Evolutionary conservation across 2,113 vertebrate species (phyloP), one percentile per base, ranked within the genome.

Genomic region (Spheniscus mendiculus): DNA sequence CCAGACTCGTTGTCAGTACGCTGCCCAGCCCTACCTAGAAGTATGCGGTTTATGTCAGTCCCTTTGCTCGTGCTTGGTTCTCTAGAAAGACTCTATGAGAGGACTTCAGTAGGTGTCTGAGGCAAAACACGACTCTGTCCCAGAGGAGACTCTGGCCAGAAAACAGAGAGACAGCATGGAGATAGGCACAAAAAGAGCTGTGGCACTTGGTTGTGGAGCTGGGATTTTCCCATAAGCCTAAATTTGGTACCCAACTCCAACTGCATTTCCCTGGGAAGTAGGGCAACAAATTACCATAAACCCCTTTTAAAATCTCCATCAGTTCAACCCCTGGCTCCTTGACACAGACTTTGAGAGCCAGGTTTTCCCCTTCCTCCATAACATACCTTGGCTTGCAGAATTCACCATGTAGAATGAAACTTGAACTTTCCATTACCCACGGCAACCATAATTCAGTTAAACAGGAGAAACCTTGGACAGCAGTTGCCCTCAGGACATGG

Each of bases 401-500:
- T 79, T 89, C 77, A 71, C 47, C 30, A 26, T 7, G 20, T 65
- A 87, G 91, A 71, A 91, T 4, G 22, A 96, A 96, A 89, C 49
- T 3, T 72, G 61, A 94, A 59, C 81, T 95, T 96, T 74, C 89
- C 36, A 34, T 32, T 72, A 38, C 49, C 91, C 80, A 15, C 53
- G 40, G 81, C 93, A 94, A 92, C 72, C 6, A 38, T 69, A 87
- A 84, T 53, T 94, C 83, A 92, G 56, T 95, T 91, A 69, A 92
- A 84, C 49, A 76, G 77, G 87, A 76, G 45, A 87, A 95, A 87
- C 69, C 45, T 58, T 45, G 69, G 61, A 23, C 30, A 83, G 76
- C 80, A 93, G 44, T 49, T 89, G 70, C 65, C 77, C 56, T 66
- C 61, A 52, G 77, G 91, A 82, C 27, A 1, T 7, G 34, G 22